Percentiles rank a stretch among this genome's conserved stretches.
Conservation (phyloP, 2,113 vertebrate species). For the Lota lota region DNA sequence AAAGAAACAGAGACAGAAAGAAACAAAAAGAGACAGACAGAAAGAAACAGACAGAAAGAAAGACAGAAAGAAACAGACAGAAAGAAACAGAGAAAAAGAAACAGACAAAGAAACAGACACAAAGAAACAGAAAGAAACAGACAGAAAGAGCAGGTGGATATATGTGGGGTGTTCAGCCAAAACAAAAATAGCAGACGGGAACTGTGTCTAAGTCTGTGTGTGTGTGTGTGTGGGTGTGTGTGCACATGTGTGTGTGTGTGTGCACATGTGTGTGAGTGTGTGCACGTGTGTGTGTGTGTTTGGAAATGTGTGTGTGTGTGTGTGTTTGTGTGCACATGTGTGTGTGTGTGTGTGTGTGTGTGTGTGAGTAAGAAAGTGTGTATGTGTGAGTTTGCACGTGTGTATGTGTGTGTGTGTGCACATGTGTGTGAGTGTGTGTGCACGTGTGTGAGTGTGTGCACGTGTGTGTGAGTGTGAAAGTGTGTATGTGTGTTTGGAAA, state of each 20-base stretch:
- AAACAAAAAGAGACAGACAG: background rate
- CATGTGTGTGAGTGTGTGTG: background rate
- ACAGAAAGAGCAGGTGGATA: background rate
- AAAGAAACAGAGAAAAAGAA: background rate
- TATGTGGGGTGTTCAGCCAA: background rate
- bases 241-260: too few relatives aligned
- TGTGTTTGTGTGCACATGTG: background rate
- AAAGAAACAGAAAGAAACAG: background rate
- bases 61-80: background rate
- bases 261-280: too few relatives aligned
- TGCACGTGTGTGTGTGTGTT: too few relatives aligned
- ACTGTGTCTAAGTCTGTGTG: too few relatives aligned
- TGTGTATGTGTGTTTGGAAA: background rate
- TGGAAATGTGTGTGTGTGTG: too few relatives aligned
- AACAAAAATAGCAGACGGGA: background rate
- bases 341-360: background rate
- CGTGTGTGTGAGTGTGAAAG: too few relatives aligned
- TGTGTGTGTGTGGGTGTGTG: too few relatives aligned
- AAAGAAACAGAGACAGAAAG: background rate
- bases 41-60: background rate
- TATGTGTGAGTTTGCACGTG: too few relatives aligned
- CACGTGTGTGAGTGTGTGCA: too few relatives aligned
- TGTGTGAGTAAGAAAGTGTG: too few relatives aligned
- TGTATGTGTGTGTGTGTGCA: background rate
- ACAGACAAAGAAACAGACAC: background rate